Evolutionary conservation across 2,797 vertebrate genomes (phyloP).

Genomic region (Pseudocheirus occidentalis): DNA sequence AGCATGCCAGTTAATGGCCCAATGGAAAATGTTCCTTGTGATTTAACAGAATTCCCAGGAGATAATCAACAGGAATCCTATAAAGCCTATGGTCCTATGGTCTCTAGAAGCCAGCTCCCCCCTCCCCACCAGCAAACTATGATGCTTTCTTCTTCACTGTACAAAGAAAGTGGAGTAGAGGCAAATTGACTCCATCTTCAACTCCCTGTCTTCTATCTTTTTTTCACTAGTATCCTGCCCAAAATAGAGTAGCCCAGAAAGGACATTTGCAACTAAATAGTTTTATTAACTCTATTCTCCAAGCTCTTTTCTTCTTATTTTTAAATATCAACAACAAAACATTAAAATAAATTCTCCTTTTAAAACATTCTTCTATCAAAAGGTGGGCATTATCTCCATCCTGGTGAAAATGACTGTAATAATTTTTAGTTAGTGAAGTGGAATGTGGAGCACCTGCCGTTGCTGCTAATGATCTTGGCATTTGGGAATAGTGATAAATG

Average conservation of each 20-base stretch:
- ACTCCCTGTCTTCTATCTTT: slow-evolving; percentile 30
- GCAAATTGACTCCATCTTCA: slow-evolving; percentile 25
- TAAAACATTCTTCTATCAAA: slow-evolving; percentile 25
- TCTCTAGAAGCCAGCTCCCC: not conserved
- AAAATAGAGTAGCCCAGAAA: not conserved
- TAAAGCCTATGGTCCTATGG: slow-evolving; percentile 20
- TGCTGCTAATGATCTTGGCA: slow-evolving; percentile 72
- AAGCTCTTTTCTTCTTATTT: not conserved
- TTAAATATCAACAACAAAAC: not conserved
- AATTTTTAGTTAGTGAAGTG: slow-evolving; percentile 67
- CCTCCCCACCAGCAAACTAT: not conserved
- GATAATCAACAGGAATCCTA: slow-evolving; percentile 23
- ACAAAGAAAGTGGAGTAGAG: slow-evolving; percentile 15
- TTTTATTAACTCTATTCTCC: slow-evolving; percentile 10
- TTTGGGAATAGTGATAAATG: slow-evolving; percentile 68
- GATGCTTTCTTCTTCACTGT: slow-evolving; percentile 31
- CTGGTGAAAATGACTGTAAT: slow-evolving; percentile 62
- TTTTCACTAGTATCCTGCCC: not conserved
- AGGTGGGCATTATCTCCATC: slow-evolving; percentile 43
- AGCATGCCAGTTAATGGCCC: slow-evolving; percentile 1
- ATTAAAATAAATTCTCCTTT: not conserved
- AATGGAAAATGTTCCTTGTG: slow-evolving; percentile 27
- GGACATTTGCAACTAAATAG: slow-evolving; percentile 30
- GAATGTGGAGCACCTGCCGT: slow-evolving; percentile 69
- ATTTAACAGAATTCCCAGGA: slow-evolving; percentile 61